These are phyloP conservation scores for Eulemur rubriventer DNA, from an alignment of 2,797 vertebrate genomes.

Conservation along the genomic window DNA sequence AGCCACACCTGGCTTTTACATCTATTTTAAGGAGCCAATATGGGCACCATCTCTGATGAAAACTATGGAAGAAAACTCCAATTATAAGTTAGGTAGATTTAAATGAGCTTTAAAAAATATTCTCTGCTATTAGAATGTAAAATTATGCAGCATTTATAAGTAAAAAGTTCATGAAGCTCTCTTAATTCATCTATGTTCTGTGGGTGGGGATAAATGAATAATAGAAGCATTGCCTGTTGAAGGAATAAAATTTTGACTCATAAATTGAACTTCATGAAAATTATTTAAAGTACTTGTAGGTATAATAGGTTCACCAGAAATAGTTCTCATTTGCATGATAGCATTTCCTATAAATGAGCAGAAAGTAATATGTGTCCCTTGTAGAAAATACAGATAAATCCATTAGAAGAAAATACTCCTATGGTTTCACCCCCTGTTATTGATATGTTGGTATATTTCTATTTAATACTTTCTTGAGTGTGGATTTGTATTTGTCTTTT, in stretches of 20 bases:
- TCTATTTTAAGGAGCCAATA: conserved; percentile 58
- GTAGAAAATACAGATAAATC: conserved; percentile 42
- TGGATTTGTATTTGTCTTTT: neutral
- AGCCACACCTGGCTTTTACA: neutral
- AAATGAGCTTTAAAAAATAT: conserved; percentile 63
- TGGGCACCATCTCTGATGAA: conserved; percentile 28
- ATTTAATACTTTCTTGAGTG: neutral
- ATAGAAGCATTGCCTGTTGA: conserved; percentile 68
- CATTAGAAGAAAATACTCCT: conserved; percentile 14
- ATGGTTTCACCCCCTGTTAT: neutral
- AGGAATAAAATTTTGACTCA: conserved; percentile 73
- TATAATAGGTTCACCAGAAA: conserved; percentile 70
- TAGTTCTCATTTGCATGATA: conserved; percentile 75
- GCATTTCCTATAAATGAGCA: conserved; percentile 61
- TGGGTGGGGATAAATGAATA: conserved; percentile 75
- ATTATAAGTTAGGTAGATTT: conserved; percentile 66
- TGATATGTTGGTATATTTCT: conserved; percentile 11
- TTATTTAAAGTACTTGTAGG: conserved; percentile 76
- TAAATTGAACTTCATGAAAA: conserved; percentile 69
- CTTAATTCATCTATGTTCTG: conserved; percentile 72
- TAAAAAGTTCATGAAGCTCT: conserved; percentile 69
- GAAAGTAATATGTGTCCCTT: conserved; percentile 56
- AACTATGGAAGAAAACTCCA: conserved; percentile 58
- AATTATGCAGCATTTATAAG: conserved; percentile 72
- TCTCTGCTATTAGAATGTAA: conserved; percentile 62